Percentiles rank a stretch among this genome's conserved stretches.
Conservation (phyloP, 1,140 invertebrate species). For the Zaprionus ghesquierei region DNA sequence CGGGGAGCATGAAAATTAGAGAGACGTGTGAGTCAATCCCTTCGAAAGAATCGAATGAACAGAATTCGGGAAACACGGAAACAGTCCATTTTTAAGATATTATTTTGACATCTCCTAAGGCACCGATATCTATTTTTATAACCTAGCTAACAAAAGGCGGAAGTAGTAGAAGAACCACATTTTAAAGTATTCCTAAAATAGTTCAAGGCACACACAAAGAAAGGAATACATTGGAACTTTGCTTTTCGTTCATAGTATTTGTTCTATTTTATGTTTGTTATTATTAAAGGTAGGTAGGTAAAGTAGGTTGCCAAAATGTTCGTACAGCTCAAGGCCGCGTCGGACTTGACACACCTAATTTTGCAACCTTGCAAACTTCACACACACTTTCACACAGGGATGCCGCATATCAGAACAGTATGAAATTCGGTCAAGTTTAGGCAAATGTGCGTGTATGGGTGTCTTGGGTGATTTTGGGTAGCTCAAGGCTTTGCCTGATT, state of each 20-base stretch:
- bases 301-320: too few relatives aligned
- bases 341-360: background rate
- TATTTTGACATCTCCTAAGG: background rate
- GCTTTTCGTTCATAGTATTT: too few relatives aligned
- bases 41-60: slow-evolving; percentile 12
- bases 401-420: background rate
- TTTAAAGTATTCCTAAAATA: slow-evolving; percentile 18
- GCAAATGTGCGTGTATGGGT: slow-evolving; percentile 11
- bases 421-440: slow-evolving; percentile 49
- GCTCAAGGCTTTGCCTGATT: slow-evolving; percentile 29
- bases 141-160: background rate
- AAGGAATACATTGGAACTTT: background rate
- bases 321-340: background rate
- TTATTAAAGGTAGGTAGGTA: too few relatives aligned
- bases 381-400: background rate
- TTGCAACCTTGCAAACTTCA: slow-evolving; percentile 30
- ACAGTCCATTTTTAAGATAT: slow-evolving; percentile 12
- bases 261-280: too few relatives aligned
- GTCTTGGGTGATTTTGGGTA: background rate
- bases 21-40: slow-evolving; percentile 8
- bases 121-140: background rate
- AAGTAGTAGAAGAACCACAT: background rate
- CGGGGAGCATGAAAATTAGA: background rate
- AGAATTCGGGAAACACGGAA: slow-evolving; percentile 9
- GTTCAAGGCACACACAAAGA: background rate